Evolutionary conservation across 2,888 invertebrate species (phyloP), one percentile per base, ranked within the genome.

Genomic region (Cosmia pyralina): DNA sequence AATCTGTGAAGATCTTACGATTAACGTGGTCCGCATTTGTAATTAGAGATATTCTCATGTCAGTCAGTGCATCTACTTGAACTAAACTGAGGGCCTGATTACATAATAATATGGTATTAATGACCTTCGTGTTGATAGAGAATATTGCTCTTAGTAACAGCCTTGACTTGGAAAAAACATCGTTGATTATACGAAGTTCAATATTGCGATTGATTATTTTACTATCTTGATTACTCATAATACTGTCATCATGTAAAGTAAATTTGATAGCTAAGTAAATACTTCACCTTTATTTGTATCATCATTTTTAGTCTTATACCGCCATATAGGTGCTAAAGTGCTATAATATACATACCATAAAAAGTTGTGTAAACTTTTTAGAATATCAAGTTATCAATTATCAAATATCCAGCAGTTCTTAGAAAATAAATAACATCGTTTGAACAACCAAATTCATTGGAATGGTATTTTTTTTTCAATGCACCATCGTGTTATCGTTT

Each of bases 31-130:
- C 90, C 88, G 88, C 82, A 81, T 88, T 86, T 87, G 87, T 93
- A 92, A 93, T 93, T 92, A 90, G 87, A 85, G 84, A 85, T 85
- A 83, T 92, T 92, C 91, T 88, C 92, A 92, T 89, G 90, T 90
- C 86, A 79, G 72, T 82, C 86, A 83, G 81, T 84, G 79, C 76
- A 85, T 87, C 83, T 81, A 76, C 53, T 77, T 69, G 70, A 75
- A 78, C 62, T 53, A 38, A 65, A 68, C 55, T 28, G 64, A 66
- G 71, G 77, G 46, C 28, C 48, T 68, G 57, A 68, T 83, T 81
- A 70, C 59, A 62, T 69, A 60, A 59, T 69, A 46, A 64, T 58
- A 46, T 50, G 38, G 69, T 65, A 66, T 66, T 73, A 55, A 73
- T 67, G 68, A 66, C 66, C 63, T 81, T 72, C 38, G 46, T 34